A percentile compares a stretch with the other conserved stretches of the same genome.
Evolutionary conservation across 2,797 vertebrate genomes (phyloP).

Genomic region (Acanthopagrus latus): DNA sequence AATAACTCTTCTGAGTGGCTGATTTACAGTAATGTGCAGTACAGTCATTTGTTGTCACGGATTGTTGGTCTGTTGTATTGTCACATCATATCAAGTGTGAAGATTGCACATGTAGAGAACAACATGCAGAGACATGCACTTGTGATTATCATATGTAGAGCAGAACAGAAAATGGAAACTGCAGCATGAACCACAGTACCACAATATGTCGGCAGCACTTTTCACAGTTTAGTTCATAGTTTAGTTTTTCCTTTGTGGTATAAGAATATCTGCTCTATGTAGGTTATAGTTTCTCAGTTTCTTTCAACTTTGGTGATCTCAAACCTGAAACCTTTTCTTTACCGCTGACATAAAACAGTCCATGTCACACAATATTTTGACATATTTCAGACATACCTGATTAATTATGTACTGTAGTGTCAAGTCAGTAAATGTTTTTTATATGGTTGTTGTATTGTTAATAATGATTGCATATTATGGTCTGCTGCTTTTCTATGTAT

Average conservation of each 20-base stretch:
- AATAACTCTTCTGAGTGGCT: neutral
- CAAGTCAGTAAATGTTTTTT: too few species aligned
- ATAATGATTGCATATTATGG: too few species aligned
- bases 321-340: neutral
- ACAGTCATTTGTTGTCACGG: neutral
- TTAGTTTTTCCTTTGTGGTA: conserved; percentile 2
- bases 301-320: neutral
- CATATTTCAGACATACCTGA: neutral
- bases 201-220: neutral
- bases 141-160: neutral
- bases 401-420: neutral
- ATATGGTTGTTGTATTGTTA: too few species aligned
- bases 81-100: neutral
- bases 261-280: neutral
- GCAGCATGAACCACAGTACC: conserved; percentile 9
- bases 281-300: neutral
- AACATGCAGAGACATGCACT: neutral
- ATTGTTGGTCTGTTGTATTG: neutral
- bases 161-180: conserved; percentile 16
- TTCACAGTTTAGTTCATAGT: conserved; percentile 4
- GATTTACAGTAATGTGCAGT: neutral
- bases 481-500: too few species aligned
- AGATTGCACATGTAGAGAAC: neutral
- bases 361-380: neutral
- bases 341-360: neutral